These are phyloP conservation scores for Busseola fusca DNA, from an alignment of 2,888 invertebrate species.

Conservation along the genomic window DNA sequence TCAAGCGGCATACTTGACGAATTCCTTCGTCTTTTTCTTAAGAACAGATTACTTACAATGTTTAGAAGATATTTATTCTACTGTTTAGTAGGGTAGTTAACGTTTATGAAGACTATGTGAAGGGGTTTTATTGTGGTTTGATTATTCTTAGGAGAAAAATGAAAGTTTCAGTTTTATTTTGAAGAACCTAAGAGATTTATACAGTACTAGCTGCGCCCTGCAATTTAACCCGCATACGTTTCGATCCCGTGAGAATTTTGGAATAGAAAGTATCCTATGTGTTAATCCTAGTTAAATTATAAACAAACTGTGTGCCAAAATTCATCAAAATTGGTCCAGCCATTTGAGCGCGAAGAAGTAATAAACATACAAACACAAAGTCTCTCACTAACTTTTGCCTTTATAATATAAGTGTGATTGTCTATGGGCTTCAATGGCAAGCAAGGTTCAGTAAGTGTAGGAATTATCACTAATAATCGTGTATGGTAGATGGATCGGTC, in stretches of 20 bases:
- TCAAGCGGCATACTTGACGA: conserved; percentile 55
- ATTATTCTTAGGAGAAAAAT: not conserved
- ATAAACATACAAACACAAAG: too few species aligned
- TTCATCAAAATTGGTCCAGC: too few species aligned
- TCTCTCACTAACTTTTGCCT: too few species aligned
- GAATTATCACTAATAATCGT: not conserved
- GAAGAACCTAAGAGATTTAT: not conserved
- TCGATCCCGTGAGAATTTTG: too few species aligned
- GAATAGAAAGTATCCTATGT: too few species aligned
- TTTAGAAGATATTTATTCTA: conserved; percentile 43
- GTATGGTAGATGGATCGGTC: not conserved
- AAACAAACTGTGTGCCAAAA: too few species aligned
- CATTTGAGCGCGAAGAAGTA: too few species aligned
- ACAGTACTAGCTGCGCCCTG: too few species aligned
- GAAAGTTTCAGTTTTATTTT: not conserved
- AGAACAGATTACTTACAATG: conserved; percentile 55
- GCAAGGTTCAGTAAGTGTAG: not conserved
- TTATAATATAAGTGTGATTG: not conserved
- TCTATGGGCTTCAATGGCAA: not conserved
- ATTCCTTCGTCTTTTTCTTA: conserved; percentile 55
- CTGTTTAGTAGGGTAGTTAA: conserved; percentile 16
- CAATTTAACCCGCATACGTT: too few species aligned
- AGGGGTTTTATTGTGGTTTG: conserved; percentile 13
- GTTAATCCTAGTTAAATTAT: too few species aligned
- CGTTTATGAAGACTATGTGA: conserved; percentile 17